Conservation (phyloP, 2,888 invertebrate species). For the Lycia hirtaria region DNA sequence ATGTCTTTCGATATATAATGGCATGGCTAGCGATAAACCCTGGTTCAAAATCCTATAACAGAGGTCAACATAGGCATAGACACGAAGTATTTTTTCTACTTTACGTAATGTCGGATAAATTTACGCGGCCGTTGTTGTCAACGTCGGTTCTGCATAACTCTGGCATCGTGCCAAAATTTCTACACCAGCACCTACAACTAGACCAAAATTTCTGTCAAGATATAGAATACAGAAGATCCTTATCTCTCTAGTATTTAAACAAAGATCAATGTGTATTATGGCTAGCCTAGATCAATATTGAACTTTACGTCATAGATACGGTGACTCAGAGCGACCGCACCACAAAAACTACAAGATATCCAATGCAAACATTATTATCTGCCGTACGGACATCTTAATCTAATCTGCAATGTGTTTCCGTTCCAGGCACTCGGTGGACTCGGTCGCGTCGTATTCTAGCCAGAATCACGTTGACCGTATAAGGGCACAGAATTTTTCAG, state of each 20-base stretch:
- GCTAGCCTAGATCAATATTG: constrained; percentile 56
- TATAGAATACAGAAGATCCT: constrained; percentile 31
- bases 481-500: constrained; percentile 83
- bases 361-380: constrained; percentile 70
- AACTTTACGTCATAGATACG: constrained; percentile 54
- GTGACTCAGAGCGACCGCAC: constrained; percentile 60
- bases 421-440: constrained; percentile 86
- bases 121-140: constrained; percentile 47
- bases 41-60: constrained; percentile 1
- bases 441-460: constrained; percentile 86
- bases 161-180: constrained; percentile 58
- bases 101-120: constrained; percentile 38
- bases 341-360: constrained; percentile 60
- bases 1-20: too few relatives aligned
- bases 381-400: constrained; percentile 61
- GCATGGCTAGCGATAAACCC: neutral
- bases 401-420: constrained; percentile 69
- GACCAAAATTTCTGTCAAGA: constrained; percentile 41
- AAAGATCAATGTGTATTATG: constrained; percentile 30
- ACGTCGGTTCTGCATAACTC: constrained; percentile 40
- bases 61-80: constrained; percentile 17
- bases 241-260: constrained; percentile 34
- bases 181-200: constrained; percentile 41
- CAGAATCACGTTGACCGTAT: constrained; percentile 86
- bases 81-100: constrained; percentile 18